Evolutionary conservation across 1,140 invertebrate genomes (phyloP), one percentile per base, ranked within the genome.

Genomic region (Drosophila ambigua): DNA sequence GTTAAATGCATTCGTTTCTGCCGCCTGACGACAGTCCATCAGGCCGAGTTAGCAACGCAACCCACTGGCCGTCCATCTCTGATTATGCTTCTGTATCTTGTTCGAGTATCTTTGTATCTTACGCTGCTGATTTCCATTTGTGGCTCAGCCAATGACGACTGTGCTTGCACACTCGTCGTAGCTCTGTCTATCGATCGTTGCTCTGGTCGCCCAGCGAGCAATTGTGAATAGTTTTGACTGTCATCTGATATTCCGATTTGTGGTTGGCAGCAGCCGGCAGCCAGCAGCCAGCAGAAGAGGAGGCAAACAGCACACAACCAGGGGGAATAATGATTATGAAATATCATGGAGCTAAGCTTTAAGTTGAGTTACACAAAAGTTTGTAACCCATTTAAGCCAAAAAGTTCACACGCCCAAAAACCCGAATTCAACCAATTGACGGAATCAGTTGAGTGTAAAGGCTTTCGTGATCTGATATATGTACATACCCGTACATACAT

Each of bases 361-460:
- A 5, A 13, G 35, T 2, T 8, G 11, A 13, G 35, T 4, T 39
- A 35, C 0, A 11, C 31, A 35, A 35, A 35, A 9, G 26, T 28
- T 6, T 28, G 8, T 31, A 62, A 66, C 28, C 54, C 54, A 55
- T 35, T 60, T 11, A 50, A 64, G 45, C 24, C 31, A 20, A 63
- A 55, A 67, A 77, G 46, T 83, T 78, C 79, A 83, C 79, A 78
- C 62, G 66, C 55, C 24, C 31, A 20, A 43, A 58, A 61, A 24
- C 16, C 35, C 35, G 48, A 57, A 52, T 66, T 45, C 15, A 44
- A 52, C 44, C 72, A 66, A 66, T 69, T 79, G 74, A 52, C 71
- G 67, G 50, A 84, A 45, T 69, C 84, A 88, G 79, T 84, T 89
- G 49, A 77, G 83, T 88, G 83, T 73, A 88, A 84, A 43, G 84